phyloP scores from a whole-genome alignment of 2,797 vertebrate species.

The Tapirus indicus region DNA sequence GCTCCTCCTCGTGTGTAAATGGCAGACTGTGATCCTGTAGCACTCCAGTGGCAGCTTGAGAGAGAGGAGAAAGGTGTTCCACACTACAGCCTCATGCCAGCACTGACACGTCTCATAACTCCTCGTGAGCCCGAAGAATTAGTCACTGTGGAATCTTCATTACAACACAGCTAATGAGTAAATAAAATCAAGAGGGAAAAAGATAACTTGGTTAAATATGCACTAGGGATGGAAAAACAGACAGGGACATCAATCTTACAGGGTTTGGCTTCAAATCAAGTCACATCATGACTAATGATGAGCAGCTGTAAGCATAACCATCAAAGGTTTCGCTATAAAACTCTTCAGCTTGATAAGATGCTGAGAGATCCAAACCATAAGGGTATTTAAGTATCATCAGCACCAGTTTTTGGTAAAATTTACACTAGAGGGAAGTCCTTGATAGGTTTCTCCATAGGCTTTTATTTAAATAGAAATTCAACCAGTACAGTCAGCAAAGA shows the following conservation, averaged over 20 bases:
- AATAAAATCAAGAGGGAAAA: constrained; percentile 80
- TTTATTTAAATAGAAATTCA: constrained; percentile 32
- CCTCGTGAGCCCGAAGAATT: constrained; percentile 56
- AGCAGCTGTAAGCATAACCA: constrained; percentile 7
- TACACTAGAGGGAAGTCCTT: background rate
- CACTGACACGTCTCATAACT: background rate
- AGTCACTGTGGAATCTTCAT: constrained; percentile 73
- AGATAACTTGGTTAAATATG: constrained; percentile 81
- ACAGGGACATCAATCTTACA: constrained; percentile 76
- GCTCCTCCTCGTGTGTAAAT: background rate
- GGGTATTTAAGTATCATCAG: background rate
- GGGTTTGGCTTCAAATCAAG: constrained; percentile 58
- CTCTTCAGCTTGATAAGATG: background rate
- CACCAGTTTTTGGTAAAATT: background rate
- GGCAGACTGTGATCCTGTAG: background rate
- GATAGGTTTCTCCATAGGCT: background rate
- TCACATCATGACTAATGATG: constrained; percentile 47
- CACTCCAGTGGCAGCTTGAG: background rate
- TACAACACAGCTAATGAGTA: constrained; percentile 79
- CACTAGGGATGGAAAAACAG: constrained; percentile 77
- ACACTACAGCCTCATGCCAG: background rate
- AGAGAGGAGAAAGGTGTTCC: background rate
- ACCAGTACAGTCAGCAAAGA: background rate
- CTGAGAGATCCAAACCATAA: background rate
- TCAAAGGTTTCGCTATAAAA: constrained; percentile 21